A percentile compares a stretch with the other conserved stretches of the same genome.
phyloP scores from a whole-genome alignment of 2,888 invertebrate genomes.

The Argyra leucocephala region DNA sequence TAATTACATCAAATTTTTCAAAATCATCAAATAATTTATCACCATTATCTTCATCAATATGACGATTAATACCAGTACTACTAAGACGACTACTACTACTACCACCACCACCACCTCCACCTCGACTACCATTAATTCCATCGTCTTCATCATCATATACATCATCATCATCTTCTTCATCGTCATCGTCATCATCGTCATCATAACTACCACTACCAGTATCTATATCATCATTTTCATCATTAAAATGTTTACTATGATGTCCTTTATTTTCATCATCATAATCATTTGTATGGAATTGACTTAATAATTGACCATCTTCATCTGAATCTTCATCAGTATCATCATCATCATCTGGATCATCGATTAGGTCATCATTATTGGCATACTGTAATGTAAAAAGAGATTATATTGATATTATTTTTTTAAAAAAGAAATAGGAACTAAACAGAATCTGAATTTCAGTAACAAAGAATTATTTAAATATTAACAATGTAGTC shows the following conservation, averaged over 20 bases:
- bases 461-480: too few relatives aligned
- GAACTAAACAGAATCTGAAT: too few relatives aligned
- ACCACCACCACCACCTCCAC: neutral
- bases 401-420: too few relatives aligned
- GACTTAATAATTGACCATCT: neutral
- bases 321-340: constrained; percentile 19
- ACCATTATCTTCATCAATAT: constrained; percentile 27
- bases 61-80: constrained; percentile 7
- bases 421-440: too few relatives aligned
- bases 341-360: constrained; percentile 27
- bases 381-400: constrained; percentile 31
- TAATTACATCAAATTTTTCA: constrained; percentile 30
- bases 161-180: neutral
- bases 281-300: neutral
- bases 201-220: constrained; percentile 15
- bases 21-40: constrained; percentile 36
- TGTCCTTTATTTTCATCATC: neutral
- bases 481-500: too few relatives aligned
- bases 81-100: neutral
- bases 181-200: neutral
- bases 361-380: constrained; percentile 32
- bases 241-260: neutral
- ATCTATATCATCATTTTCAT: too few relatives aligned
- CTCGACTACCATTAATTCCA: constrained; percentile 14
- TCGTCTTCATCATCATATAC: constrained; percentile 11